Evolutionary conservation across 2,797 vertebrate species (phyloP).

Genomic region (Sebastes elongatus): DNA sequence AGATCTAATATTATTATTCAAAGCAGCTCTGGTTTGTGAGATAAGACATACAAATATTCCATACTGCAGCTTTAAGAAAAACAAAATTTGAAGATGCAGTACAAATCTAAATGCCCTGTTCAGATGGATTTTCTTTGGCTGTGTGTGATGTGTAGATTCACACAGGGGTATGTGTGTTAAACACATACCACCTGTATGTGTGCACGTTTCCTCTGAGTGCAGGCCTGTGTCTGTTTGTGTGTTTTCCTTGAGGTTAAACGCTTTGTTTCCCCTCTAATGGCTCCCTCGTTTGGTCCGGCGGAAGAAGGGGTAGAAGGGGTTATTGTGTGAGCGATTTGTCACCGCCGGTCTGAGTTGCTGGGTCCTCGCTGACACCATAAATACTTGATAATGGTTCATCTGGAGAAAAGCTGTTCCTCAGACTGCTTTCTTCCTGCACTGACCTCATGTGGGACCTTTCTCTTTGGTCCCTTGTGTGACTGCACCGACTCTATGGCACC

Average conservation of each 20-base stretch:
- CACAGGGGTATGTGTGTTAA: neutral
- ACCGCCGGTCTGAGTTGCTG: conserved; percentile 52
- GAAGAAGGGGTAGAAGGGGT: conserved; percentile 47
- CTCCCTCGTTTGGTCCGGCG: conserved; percentile 35
- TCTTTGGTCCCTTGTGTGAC: neutral
- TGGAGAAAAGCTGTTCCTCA: conserved; percentile 67
- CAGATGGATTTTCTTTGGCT: neutral
- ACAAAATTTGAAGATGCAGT: neutral
- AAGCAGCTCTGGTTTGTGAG: neutral
- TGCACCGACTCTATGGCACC: neutral
- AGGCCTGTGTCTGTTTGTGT: conserved; percentile 39
- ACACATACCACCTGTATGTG: neutral
- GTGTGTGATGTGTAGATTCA: neutral
- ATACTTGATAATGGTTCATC: conserved; percentile 73
- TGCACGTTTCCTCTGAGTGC: neutral
- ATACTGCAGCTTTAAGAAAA: neutral
- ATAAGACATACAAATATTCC: neutral
- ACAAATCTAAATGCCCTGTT: neutral
- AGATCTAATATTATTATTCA: neutral
- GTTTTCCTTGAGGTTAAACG: conserved; percentile 60
- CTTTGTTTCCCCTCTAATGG: conserved; percentile 62
- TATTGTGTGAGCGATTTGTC: conserved; percentile 65
- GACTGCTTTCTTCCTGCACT: conserved; percentile 17
- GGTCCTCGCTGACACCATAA: conserved; percentile 63
- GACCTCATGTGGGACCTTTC: conserved; percentile 11